Percentiles rank a stretch among this genome's conserved stretches.
Evolutionary conservation across 2,113 vertebrate species (phyloP).

Genomic region (Murina feae): DNA sequence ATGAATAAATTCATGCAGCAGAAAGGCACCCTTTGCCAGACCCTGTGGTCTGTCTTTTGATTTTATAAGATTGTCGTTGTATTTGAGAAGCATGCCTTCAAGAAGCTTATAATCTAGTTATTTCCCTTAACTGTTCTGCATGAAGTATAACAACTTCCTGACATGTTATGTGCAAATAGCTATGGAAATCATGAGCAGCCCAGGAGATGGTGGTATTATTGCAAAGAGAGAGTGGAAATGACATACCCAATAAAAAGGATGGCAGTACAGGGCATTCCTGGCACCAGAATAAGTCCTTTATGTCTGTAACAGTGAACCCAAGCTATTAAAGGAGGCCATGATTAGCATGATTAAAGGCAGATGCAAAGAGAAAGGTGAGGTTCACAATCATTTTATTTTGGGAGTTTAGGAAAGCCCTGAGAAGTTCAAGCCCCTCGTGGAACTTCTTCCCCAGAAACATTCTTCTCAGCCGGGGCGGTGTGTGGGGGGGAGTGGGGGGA

Average conservation of each 20-base stretch:
- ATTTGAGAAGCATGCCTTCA: constrained; percentile 5
- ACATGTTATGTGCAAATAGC: background rate
- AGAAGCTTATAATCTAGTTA: background rate
- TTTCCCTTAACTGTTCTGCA: background rate
- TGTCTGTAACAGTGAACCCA: background rate
- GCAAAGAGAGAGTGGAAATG: background rate
- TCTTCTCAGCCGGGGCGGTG: background rate
- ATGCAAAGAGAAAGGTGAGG: constrained; percentile 16
- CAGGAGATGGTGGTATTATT: background rate
- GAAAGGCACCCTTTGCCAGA: background rate
- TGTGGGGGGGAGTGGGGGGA: background rate
- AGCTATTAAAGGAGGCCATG: background rate
- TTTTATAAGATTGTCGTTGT: background rate
- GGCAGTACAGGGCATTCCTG: background rate
- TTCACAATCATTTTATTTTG: background rate
- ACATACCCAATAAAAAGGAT: background rate
- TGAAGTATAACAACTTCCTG: background rate
- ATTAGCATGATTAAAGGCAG: background rate
- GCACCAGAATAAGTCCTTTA: background rate
- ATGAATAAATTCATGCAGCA: background rate
- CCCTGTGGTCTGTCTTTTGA: background rate
- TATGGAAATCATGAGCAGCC: background rate
- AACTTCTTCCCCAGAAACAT: constrained; percentile 42
- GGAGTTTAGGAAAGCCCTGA: background rate
- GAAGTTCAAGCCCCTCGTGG: background rate